phyloP scores from a whole-genome alignment of 2,113 vertebrate species.

The Gavia stellata region DNA sequence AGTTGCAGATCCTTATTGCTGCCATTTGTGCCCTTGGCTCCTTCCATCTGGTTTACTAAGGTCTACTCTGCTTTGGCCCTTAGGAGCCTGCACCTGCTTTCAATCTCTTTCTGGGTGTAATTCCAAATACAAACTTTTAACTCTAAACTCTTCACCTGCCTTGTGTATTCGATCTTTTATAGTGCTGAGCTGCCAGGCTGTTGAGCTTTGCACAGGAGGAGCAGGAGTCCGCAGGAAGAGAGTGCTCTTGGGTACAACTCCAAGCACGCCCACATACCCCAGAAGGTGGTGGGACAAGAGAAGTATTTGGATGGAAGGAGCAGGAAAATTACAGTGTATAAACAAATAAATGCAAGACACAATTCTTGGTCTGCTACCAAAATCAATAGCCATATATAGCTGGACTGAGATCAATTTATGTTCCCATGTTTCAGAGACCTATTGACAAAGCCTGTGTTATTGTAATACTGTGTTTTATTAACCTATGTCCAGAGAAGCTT shows the following conservation, averaged over 20 bases:
- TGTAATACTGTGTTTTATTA: not conserved
- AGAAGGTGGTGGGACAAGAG: not conserved
- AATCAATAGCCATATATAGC: not conserved
- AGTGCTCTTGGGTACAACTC: not conserved
- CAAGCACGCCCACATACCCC: not conserved
- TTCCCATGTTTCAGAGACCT: not conserved
- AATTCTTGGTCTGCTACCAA: not conserved
- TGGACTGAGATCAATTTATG: not conserved
- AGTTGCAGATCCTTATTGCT: not conserved
- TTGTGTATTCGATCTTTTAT: not conserved
- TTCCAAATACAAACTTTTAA: not conserved
- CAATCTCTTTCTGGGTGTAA: not conserved
- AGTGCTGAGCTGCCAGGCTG: not conserved
- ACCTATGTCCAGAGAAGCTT: slow-evolving; percentile 24
- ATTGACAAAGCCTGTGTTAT: not conserved
- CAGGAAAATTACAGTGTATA: not conserved
- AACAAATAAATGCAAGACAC: not conserved
- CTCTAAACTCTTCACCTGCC: not conserved
- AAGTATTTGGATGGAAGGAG: not conserved
- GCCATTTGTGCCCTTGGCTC: not conserved
- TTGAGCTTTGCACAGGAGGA: not conserved
- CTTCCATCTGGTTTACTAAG: not conserved
- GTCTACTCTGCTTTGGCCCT: not conserved
- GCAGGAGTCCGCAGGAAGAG: not conserved
- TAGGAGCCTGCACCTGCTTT: not conserved